Evolutionary conservation across 1,140 invertebrate species (phyloP).

Genomic region (Drosophila baimaii): DNA sequence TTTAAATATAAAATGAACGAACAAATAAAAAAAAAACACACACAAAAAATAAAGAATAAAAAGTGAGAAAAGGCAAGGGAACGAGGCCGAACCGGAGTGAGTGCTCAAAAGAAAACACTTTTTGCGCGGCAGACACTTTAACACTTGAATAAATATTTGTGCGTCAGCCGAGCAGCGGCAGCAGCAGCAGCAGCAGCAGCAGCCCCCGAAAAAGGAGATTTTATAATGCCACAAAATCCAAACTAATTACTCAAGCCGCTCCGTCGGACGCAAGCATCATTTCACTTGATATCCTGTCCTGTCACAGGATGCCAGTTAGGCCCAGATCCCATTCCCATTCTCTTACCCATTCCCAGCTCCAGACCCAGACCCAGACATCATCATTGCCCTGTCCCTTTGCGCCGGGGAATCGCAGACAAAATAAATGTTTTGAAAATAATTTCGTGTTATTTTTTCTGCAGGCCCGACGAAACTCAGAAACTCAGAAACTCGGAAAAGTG

Average conservation of each 20-base stretch:
- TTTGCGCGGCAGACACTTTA: constrained; percentile 79
- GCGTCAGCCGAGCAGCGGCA: constrained; percentile 43
- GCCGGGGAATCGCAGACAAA: constrained; percentile 51
- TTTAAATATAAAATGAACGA: constrained; percentile 61
- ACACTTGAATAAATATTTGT: constrained; percentile 84
- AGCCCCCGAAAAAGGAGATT: constrained; percentile 64
- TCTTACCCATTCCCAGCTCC: background rate
- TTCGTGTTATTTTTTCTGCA: constrained; percentile 69
- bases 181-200: background rate
- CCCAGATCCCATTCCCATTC: constrained; percentile 16
- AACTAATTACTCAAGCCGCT: constrained; percentile 81
- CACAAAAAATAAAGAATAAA: constrained; percentile 2
- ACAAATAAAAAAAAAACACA: constrained; percentile 32
- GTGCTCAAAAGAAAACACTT: constrained; percentile 65
- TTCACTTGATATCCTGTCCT: constrained; percentile 81
- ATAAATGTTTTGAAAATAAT: constrained; percentile 82
- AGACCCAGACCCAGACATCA: constrained; percentile 48
- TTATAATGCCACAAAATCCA: constrained; percentile 83
- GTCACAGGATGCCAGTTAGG: constrained; percentile 74
- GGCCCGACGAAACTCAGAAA: background rate
- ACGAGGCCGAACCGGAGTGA: constrained; percentile 16
- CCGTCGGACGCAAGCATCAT: constrained; percentile 78
- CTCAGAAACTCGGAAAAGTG: constrained; percentile 51
- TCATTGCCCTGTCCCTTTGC: constrained; percentile 40
- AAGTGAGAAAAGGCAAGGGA: constrained; percentile 28